A percentile compares a stretch with the other conserved stretches of the same genome.
These are phyloP conservation scores for Australoheros facetus DNA, from an alignment of 2,797 vertebrate genomes.

Conservation along the genomic window DNA sequence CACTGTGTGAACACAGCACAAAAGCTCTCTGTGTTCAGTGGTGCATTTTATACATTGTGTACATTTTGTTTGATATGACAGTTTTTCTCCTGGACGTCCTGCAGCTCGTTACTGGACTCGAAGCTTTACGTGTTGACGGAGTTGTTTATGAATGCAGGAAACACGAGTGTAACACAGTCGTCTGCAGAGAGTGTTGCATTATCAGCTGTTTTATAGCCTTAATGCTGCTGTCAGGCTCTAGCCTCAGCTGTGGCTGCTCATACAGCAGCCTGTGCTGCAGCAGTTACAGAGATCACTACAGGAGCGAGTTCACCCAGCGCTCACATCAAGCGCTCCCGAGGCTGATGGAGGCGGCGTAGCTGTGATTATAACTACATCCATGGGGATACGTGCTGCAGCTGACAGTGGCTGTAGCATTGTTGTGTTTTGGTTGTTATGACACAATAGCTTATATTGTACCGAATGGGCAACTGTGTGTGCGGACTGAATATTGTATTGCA, in stretches of 20 bases:
- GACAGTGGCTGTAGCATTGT: neutral
- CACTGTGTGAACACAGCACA: too few species aligned
- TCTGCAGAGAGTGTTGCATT: neutral
- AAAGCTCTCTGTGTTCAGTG: neutral
- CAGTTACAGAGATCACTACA: constrained; percentile 14
- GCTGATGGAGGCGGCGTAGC: neutral
- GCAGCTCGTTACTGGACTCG: neutral
- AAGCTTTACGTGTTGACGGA: neutral
- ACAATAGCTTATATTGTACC: neutral
- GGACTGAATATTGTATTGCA: neutral
- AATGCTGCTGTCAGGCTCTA: neutral
- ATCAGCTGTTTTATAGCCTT: constrained; percentile 1
- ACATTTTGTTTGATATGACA: neutral
- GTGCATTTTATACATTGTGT: neutral
- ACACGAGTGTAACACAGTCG: neutral
- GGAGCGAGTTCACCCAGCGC: neutral
- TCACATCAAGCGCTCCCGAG: neutral
- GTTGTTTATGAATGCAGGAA: neutral
- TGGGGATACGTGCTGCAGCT: neutral
- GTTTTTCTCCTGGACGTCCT: neutral
- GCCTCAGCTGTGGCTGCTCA: neutral
- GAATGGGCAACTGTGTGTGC: neutral
- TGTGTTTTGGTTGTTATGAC: neutral
- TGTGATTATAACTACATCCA: neutral
- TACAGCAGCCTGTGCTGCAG: constrained; percentile 3